phyloP scores from a whole-genome alignment of 2,888 invertebrate genomes.

The Clanis bilineata region DNA sequence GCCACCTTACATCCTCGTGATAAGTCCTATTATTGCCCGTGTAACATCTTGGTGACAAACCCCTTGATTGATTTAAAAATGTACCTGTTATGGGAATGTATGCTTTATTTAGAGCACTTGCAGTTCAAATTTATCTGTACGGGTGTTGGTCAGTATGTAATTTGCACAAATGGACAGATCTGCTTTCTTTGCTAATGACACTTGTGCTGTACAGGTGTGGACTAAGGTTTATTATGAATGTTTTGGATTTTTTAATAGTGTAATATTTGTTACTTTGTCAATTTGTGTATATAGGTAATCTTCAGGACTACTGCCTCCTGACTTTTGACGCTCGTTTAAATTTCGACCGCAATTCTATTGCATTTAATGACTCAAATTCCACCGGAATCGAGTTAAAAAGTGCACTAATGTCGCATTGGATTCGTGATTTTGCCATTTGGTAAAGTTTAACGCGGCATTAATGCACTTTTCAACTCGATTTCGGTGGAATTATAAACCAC shows the following conservation, averaged over 20 bases:
- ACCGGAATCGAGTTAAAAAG: no score
- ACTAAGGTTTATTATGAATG: not conserved
- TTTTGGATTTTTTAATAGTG: not conserved
- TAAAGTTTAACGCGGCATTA: no score
- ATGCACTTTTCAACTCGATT: no score
- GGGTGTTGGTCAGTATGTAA: conserved; percentile 32
- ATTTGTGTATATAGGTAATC: no score
- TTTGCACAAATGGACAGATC: conserved; percentile 34
- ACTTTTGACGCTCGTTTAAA: no score
- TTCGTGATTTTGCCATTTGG: no score
- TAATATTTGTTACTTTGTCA: no score
- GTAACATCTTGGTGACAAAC: conserved; percentile 16
- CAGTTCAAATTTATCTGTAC: conserved; percentile 38
- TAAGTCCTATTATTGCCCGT: conserved; percentile 22
- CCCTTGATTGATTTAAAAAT: conserved; percentile 9
- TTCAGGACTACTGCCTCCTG: no score
- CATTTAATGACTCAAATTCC: no score
- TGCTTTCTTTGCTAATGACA: conserved; percentile 63
- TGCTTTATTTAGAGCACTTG: conserved; percentile 27
- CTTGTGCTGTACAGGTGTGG: conserved; percentile 29
- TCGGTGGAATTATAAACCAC: no score
- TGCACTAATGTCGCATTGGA: no score
- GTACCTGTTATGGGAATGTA: conserved; percentile 10
- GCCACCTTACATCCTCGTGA: conserved; percentile 21
- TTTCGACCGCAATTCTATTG: no score